A percentile compares a stretch with the other conserved stretches of the same genome.
Conservation (phyloP, 2,888 invertebrate species). For the Abscondita cerata region DNA sequence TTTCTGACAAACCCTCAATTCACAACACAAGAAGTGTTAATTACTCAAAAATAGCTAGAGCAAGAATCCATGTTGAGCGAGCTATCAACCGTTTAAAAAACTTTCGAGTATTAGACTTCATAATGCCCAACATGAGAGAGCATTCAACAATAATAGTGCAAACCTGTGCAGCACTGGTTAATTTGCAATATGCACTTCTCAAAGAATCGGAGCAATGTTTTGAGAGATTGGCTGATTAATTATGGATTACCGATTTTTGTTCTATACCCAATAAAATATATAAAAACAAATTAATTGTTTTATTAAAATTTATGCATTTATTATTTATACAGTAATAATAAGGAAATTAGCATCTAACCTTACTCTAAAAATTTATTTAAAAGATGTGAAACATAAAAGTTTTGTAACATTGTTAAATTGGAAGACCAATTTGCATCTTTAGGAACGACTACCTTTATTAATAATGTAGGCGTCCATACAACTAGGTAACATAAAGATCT, state of each 20-base stretch:
- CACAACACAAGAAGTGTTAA: neutral
- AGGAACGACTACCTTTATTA: neutral
- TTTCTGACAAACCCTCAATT: neutral
- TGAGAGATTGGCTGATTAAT: neutral
- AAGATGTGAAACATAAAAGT: neutral
- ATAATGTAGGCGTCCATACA: slow-evolving; percentile 1
- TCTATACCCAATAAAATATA: too few species aligned
- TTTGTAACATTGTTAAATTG: neutral
- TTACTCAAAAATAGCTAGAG: neutral
- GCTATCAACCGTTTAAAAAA: neutral
- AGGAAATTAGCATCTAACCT: too few species aligned
- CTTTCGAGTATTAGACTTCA: neutral
- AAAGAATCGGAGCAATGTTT: neutral
- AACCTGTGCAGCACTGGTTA: neutral
- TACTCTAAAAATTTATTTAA: neutral
- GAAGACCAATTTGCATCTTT: neutral
- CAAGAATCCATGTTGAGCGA: slow-evolving; percentile 12
- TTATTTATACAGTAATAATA: too few species aligned
- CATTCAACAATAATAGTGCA: neutral
- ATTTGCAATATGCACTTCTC: neutral
- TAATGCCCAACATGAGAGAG: neutral
- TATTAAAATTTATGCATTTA: too few species aligned
- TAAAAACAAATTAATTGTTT: too few species aligned
- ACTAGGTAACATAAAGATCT: neutral
- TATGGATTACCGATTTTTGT: too few species aligned